Evolutionary conservation across 2,113 vertebrate genomes (phyloP).

Genomic region (Sylvicapra grimmia): DNA sequence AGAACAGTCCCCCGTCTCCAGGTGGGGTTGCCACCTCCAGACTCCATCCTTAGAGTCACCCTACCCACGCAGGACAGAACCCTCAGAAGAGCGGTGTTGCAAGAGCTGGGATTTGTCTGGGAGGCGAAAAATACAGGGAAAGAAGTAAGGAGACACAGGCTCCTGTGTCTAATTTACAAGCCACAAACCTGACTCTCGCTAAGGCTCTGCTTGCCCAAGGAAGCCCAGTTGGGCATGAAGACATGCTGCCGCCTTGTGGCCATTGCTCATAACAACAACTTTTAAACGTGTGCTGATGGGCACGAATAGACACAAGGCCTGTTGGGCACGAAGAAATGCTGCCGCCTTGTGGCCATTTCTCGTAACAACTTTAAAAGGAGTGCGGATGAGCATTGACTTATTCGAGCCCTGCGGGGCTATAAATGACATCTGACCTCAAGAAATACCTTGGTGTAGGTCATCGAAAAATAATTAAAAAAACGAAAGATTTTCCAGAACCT

Average conservation of each 20-base stretch:
- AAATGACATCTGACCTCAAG: neutral
- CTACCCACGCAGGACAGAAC: neutral
- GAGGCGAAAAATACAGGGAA: neutral
- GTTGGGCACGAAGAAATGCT: neutral
- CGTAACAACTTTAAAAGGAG: neutral
- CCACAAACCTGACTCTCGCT: neutral
- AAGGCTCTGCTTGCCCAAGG: neutral
- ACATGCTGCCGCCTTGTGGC: neutral
- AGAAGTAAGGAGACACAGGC: neutral
- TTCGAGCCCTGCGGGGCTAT: neutral
- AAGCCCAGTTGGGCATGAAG: neutral
- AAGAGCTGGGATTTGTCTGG: neutral
- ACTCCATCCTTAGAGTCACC: neutral
- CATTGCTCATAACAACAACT: neutral
- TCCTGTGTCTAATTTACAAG: neutral
- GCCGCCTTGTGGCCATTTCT: neutral
- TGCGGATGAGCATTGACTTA: neutral
- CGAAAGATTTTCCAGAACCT: neutral
- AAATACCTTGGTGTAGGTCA: neutral
- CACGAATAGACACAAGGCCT: neutral
- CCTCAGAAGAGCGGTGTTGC: neutral
- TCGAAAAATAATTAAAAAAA: neutral
- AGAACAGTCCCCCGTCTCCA: neutral
- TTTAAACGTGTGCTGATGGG: neutral
- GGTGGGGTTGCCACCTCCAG: neutral